Conservation (phyloP, 1,140 invertebrate species). For the Euborellia annulipes region DNA sequence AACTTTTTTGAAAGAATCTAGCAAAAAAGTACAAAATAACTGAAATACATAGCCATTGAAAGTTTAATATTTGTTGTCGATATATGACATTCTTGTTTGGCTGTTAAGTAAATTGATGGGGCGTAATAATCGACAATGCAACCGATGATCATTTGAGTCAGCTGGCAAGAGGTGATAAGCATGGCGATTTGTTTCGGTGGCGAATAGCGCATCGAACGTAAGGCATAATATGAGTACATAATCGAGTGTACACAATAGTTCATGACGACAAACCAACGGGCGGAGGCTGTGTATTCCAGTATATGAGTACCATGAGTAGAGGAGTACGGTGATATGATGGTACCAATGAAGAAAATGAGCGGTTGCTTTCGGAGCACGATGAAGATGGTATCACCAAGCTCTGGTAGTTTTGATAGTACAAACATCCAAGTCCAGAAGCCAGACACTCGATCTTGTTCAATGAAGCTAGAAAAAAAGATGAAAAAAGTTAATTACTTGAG, state of each 20-base stretch:
- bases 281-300: slow-evolving; percentile 92
- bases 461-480: too few species aligned
- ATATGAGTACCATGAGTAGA: slow-evolving; percentile 97
- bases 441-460: too few species aligned
- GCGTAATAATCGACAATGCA: slow-evolving; percentile 81
- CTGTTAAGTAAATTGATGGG: slow-evolving; percentile 47
- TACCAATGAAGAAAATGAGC: slow-evolving; percentile 97
- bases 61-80: slow-evolving; percentile 75
- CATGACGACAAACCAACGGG: slow-evolving; percentile 98
- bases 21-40: slow-evolving; percentile 83
- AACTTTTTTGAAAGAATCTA: slow-evolving; percentile 79
- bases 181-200: slow-evolving; percentile 79
- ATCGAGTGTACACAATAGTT: slow-evolving; percentile 95
- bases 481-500: too few species aligned
- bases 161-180: slow-evolving; percentile 80
- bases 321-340: slow-evolving; percentile 74
- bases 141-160: slow-evolving; percentile 90
- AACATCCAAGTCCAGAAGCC: slow-evolving; percentile 96
- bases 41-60: slow-evolving; percentile 87
- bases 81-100: slow-evolving; percentile 66
- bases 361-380: slow-evolving; percentile 91
- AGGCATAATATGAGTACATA: slow-evolving; percentile 95
- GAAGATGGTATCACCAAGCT: slow-evolving; percentile 94
- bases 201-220: slow-evolving; percentile 72
- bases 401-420: slow-evolving; percentile 83